Base-by-base conservation (phyloP, 2,113 vertebrate genomes). In the Ploceus nigricollis region DNA sequence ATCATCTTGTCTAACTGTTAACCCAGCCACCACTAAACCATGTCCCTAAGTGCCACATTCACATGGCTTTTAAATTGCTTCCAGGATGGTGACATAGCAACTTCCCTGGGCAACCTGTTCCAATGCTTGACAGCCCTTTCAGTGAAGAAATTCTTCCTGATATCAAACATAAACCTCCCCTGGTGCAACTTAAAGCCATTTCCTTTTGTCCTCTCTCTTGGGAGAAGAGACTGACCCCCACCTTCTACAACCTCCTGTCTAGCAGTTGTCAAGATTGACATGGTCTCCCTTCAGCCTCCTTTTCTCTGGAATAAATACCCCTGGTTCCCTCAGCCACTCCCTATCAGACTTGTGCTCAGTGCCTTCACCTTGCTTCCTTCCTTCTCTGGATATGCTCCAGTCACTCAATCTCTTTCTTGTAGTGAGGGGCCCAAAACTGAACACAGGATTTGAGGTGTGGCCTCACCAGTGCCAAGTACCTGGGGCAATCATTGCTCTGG, bases 391-490 rank as follows among this genome's bases (percentile, higher is more conserved):
- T 17, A 4, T 0, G 0, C 44, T 83, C 19, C 35, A 47, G 50
- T 20, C 66, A 27, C 30, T 23, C n/a, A 13, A 2, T 51, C n/a
- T 47, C 60, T 47, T 71, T 54, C 22, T 17, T 57, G 37, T 19
- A 25, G 2, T 15, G 20, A 23, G 42, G 20, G 6, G 9, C 37
- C 20, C 44, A 79, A 40, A 82, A 68, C 15, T 47, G 60, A 17
- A 15, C 14, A 15, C 7, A 21, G 31, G 4, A 22, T 30, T 69
- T 6, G 9, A 48, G 24, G 7, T 10, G 24, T 0, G 2, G 24
- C 25, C 15, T 61, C 47, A 35, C 11, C 7, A 61, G 24, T 45
- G 21, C 23, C 2, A 1, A 40, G 37, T 61, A 50, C 21, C 19
- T 56, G 7, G 21, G 5, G 3, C 2, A 17, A 11, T 68, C 42